Conservation (phyloP, 2,888 invertebrate genomes). For the Beris morrisii region DNA sequence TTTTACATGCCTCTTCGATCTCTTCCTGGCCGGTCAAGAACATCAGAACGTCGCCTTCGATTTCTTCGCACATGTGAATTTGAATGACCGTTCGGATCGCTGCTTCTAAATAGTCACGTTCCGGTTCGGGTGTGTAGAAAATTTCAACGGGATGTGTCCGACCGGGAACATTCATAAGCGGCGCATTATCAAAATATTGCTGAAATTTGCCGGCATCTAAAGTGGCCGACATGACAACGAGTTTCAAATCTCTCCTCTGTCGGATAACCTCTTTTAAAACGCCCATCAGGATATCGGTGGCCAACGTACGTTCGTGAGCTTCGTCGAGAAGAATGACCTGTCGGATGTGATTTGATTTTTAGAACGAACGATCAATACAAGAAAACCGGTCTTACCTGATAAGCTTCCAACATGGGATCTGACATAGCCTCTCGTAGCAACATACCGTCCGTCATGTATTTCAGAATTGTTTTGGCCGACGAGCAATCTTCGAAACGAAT, state of each 20-base stretch:
- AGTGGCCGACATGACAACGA: slow-evolving; percentile 99
- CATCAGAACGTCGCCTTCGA: slow-evolving; percentile 87
- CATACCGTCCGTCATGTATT: slow-evolving; percentile 99
- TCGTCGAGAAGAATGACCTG: slow-evolving; percentile 79
- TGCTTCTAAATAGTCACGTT: slow-evolving; percentile 96
- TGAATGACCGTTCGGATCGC: slow-evolving; percentile 94
- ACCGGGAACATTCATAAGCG: slow-evolving; percentile 97
- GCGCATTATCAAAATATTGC: slow-evolving; percentile 97
- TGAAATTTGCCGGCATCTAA: slow-evolving; percentile 99
- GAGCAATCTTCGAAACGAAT: slow-evolving; percentile 99
- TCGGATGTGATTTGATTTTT: too few relatives aligned
- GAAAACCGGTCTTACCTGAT: slow-evolving; percentile 73
- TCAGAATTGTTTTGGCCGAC: slow-evolving; percentile 88
- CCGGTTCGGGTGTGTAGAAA: slow-evolving; percentile 98
- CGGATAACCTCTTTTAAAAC: slow-evolving; percentile 90
- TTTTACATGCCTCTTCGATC: slow-evolving; percentile 98
- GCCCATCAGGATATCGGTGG: slow-evolving; percentile 99
- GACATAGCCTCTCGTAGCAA: slow-evolving; percentile 98
- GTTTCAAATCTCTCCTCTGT: slow-evolving; percentile 88
- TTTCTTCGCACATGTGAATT: slow-evolving; percentile 95
- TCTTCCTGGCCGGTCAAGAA: slow-evolving; percentile 91
- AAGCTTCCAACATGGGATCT: slow-evolving; percentile 94
- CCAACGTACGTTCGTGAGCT: slow-evolving; percentile 97
- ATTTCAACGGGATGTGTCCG: slow-evolving; percentile 96
- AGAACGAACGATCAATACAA: too few relatives aligned